These are phyloP conservation scores for Calliphora vomitoria DNA, from an alignment of 2,888 invertebrate species.

Conservation along the genomic window DNA sequence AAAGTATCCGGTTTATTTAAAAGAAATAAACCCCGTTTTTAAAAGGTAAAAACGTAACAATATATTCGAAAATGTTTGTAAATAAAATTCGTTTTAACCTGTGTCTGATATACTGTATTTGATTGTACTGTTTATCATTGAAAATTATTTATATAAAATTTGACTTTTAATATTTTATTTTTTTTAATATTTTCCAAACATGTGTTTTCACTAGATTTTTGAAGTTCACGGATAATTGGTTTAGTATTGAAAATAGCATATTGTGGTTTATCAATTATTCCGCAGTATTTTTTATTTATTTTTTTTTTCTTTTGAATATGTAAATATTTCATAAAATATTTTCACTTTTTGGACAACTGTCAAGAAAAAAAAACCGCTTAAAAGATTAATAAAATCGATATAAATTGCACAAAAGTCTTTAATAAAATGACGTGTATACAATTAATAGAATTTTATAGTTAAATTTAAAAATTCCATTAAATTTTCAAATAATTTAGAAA, in stretches of 20 bases:
- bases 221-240: conserved; percentile 24
- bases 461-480: neutral
- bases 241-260: neutral
- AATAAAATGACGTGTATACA: neutral
- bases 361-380: conserved; percentile 3
- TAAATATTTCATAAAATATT: neutral
- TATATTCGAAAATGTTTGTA: too few species aligned
- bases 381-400: neutral
- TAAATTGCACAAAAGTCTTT: neutral
- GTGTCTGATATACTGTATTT: too few species aligned
- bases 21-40: too few species aligned
- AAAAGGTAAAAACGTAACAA: too few species aligned
- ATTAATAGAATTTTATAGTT: neutral
- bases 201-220: neutral
- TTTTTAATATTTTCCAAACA: neutral
- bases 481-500: neutral
- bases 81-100: too few species aligned
- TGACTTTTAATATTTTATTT: neutral
- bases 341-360: conserved; percentile 28
- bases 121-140: too few species aligned
- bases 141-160: neutral
- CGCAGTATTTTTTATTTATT: neutral
- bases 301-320: neutral
- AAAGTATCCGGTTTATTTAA: too few species aligned
- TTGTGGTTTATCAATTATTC: neutral